These are phyloP conservation scores for Syrista parreyssii DNA, from an alignment of 2,888 invertebrate genomes.

Conservation along the genomic window DNA sequence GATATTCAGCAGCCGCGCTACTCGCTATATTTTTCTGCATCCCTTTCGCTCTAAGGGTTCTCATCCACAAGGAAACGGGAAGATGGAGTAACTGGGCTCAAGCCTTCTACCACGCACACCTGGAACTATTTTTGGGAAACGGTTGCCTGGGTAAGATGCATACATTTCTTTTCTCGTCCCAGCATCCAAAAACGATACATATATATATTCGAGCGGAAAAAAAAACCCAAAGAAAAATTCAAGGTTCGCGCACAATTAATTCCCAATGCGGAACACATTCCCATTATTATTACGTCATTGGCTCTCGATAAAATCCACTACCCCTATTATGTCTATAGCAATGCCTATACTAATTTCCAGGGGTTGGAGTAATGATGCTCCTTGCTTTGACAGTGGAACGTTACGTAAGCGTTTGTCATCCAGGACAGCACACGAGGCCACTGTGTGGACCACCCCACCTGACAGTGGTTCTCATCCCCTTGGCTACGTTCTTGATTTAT, in stretches of 20 bases:
- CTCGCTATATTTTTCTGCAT: slow-evolving; percentile 78
- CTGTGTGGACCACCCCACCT: slow-evolving; percentile 75
- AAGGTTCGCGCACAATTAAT: no score
- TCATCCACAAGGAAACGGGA: slow-evolving; percentile 75
- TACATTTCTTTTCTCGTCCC: no score
- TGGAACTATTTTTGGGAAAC: slow-evolving; percentile 79
- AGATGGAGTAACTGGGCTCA: slow-evolving; percentile 74
- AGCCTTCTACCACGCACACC: slow-evolving; percentile 77
- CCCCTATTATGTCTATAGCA: not conserved
- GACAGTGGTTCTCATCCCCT: slow-evolving; percentile 74
- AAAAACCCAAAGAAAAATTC: no score
- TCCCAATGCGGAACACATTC: not conserved
- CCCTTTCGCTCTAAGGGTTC: slow-evolving; percentile 75
- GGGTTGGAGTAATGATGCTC: slow-evolving; percentile 82
- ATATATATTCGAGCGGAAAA: no score
- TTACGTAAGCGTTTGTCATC: slow-evolving; percentile 81
- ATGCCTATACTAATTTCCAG: slow-evolving; percentile 48
- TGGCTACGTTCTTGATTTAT: slow-evolving; percentile 76
- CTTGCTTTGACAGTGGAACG: slow-evolving; percentile 79
- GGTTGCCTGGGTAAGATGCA: slow-evolving; percentile 71
- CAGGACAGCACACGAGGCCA: slow-evolving; percentile 73
- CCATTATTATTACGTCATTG: not conserved
- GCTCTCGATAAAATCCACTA: not conserved
- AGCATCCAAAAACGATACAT: no score
- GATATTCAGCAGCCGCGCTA: slow-evolving; percentile 82